Conservation (phyloP, 2,888 invertebrate genomes). For the Netelia melanura region DNA sequence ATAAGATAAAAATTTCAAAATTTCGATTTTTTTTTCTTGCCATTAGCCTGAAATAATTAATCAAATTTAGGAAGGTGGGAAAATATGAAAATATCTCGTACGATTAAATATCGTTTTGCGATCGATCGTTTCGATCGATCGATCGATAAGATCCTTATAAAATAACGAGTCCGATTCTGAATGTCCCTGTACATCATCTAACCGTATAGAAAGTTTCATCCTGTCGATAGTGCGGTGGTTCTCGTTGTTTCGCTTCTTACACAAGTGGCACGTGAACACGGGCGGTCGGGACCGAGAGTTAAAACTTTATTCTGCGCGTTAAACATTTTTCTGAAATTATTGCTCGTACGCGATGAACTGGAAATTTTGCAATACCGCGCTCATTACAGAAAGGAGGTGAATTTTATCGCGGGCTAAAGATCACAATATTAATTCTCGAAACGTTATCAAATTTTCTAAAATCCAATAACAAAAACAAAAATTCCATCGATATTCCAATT, state of each 20-base stretch:
- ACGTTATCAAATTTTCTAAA: no score
- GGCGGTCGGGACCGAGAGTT: slow-evolving; percentile 1
- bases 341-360: neutral
- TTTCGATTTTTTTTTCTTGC: no score
- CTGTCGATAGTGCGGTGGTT: slow-evolving; percentile 67
- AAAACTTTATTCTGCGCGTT: slow-evolving; percentile 27
- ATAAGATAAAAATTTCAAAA: no score
- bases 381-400: no score
- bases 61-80: no score
- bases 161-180: slow-evolving; percentile 26
- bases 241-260: slow-evolving; percentile 72
- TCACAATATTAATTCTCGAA: no score
- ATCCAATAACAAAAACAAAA: neutral
- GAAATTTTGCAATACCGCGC: neutral
- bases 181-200: slow-evolving; percentile 40
- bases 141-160: neutral
- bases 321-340: slow-evolving; percentile 45
- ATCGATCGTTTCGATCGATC: neutral
- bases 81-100: no score
- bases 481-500: neutral
- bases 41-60: no score
- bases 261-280: slow-evolving; percentile 65
- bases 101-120: no score
- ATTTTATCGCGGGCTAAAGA: no score
- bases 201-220: slow-evolving; percentile 73